Percentiles rank a stretch among this genome's conserved stretches.
Conservation (phyloP, 2,888 invertebrate species). For the Meliscaeva auricollis region DNA sequence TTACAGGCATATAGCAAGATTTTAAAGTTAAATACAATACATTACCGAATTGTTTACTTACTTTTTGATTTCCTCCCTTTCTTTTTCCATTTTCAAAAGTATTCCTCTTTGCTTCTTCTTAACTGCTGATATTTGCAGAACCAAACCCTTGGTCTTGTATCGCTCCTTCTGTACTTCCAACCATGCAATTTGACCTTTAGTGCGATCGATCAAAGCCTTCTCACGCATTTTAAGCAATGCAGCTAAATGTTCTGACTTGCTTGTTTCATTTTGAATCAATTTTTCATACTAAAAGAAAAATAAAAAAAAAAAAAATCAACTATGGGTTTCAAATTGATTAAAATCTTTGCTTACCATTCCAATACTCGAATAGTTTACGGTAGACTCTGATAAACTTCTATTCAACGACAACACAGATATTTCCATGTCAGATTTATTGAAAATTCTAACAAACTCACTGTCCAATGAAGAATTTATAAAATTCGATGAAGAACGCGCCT, state of each 20-base stretch:
- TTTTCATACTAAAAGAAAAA: constrained; percentile 85
- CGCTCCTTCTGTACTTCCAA: constrained; percentile 88
- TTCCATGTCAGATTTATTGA: constrained; percentile 79
- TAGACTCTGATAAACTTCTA: constrained; percentile 78
- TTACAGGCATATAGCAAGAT: too few relatives aligned
- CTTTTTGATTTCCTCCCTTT: constrained; percentile 89
- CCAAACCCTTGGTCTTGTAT: constrained; percentile 85
- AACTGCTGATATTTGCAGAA: constrained; percentile 86
- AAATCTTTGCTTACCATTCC: constrained; percentile 79
- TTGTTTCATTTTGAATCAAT: constrained; percentile 88
- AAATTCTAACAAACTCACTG: constrained; percentile 78
- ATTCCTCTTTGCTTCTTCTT: constrained; percentile 89
- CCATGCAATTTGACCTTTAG: constrained; percentile 87
- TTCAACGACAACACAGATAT: constrained; percentile 75
- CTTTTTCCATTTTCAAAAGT: constrained; percentile 87
- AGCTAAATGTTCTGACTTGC: constrained; percentile 87
- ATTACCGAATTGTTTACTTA: constrained; percentile 76
- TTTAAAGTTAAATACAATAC: too few relatives aligned
- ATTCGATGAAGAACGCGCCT: constrained; percentile 28
- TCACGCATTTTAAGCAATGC: constrained; percentile 88
- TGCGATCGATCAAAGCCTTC: constrained; percentile 88
- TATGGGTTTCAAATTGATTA: neutral
- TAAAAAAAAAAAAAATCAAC: too few relatives aligned
- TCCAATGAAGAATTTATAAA: constrained; percentile 71
- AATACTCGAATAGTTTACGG: constrained; percentile 80